phyloP scores from a whole-genome alignment of 2,797 vertebrate genomes.

The Mus spretus region DNA sequence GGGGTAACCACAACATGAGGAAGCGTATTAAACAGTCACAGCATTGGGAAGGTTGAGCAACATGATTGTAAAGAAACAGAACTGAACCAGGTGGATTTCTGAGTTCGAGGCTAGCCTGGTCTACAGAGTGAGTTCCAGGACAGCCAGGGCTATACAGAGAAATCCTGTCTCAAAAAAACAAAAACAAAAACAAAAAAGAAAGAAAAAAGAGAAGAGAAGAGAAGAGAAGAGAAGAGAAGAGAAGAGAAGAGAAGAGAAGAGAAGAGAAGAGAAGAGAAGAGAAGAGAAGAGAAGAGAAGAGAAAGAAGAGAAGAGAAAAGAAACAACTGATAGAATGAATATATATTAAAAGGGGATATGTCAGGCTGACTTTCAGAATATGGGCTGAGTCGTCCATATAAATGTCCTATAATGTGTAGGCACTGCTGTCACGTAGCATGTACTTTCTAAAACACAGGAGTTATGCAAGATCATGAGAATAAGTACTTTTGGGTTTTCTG shows the following conservation, averaged over 20 bases:
- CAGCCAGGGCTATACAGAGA: too few relatives aligned
- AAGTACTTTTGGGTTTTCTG: not conserved
- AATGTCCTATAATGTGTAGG: not conserved
- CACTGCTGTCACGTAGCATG: not conserved
- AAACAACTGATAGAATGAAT: not conserved
- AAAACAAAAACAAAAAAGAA: too few relatives aligned
- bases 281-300: too few relatives aligned
- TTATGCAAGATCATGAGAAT: not conserved
- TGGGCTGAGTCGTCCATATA: too few relatives aligned
- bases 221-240: too few relatives aligned
- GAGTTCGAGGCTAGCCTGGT: too few relatives aligned
- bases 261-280: too few relatives aligned
- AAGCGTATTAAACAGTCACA: not conserved
- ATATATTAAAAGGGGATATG: not conserved
- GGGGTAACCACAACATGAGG: not conserved
- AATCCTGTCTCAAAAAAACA: too few relatives aligned
- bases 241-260: too few relatives aligned
- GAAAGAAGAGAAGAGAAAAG: too few relatives aligned
- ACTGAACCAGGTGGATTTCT: not conserved
- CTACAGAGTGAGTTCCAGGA: too few relatives aligned
- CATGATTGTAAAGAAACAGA: not conserved
- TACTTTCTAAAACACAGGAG: not conserved
- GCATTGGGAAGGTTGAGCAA: not conserved
- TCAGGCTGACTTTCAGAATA: not conserved
- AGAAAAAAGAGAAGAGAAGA: too few relatives aligned